Percentiles rank a stretch among this genome's conserved stretches.
These are phyloP conservation scores for Trypoxylus dichotomus DNA, from an alignment of 1,140 invertebrate species.

Conservation along the genomic window DNA sequence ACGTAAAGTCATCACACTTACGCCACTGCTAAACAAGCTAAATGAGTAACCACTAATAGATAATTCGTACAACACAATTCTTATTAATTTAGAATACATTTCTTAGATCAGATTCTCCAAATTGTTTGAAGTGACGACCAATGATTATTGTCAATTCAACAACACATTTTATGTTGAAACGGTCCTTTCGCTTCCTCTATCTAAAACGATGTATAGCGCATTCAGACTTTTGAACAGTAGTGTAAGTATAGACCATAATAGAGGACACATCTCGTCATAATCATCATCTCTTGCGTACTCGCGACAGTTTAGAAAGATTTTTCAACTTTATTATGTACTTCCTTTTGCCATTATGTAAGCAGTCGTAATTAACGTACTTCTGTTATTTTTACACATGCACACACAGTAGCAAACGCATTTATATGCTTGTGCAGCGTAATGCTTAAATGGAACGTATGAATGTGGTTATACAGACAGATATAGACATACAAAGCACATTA, in stretches of 20 bases:
- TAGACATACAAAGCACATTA: background rate
- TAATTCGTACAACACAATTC: too few relatives aligned
- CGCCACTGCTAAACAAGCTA: too few relatives aligned
- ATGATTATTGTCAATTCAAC: too few relatives aligned
- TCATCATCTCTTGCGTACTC: background rate
- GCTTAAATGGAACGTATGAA: background rate
- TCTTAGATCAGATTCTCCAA: too few relatives aligned
- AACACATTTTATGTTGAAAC: too few relatives aligned
- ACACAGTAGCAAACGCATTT: background rate
- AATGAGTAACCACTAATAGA: too few relatives aligned
- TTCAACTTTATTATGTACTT: background rate
- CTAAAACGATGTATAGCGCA: too few relatives aligned
- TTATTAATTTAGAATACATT: too few relatives aligned
- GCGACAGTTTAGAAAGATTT: background rate
- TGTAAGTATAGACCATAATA: background rate
- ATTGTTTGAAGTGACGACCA: too few relatives aligned
- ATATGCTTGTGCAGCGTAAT: background rate
- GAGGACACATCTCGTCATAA: background rate
- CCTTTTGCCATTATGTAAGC: conserved; percentile 2
- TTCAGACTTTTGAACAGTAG: background rate
- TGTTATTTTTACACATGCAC: background rate
- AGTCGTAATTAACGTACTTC: background rate
- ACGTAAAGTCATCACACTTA: too few relatives aligned
- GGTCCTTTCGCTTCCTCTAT: too few relatives aligned
- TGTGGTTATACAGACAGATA: background rate